Percentiles rank a stretch among this genome's conserved stretches.
Evolutionary conservation across 2,797 vertebrate species (phyloP).

Genomic region (Schizopygopsis malacanthus): DNA sequence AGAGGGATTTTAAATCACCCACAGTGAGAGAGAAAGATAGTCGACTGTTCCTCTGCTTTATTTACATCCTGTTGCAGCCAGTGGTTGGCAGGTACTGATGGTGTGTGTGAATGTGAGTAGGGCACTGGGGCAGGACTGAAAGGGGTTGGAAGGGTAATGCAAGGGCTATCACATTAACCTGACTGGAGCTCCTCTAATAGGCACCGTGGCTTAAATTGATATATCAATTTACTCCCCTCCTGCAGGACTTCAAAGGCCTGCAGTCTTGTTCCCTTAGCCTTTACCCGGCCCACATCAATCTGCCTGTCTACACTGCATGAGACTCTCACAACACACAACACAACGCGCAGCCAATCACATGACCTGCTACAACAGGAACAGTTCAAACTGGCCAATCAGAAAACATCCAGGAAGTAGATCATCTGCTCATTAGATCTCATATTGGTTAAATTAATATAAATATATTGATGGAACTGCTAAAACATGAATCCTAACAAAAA

Average conservation of each 20-base stretch:
- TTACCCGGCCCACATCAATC: slow-evolving; percentile 94
- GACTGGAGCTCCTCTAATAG: slow-evolving; percentile 82
- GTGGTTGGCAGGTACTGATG: slow-evolving; percentile 77
- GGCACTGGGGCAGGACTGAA: slow-evolving; percentile 71
- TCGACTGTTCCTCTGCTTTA: slow-evolving; percentile 66
- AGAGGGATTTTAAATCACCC: slow-evolving; percentile 75
- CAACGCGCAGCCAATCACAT: slow-evolving; percentile 68
- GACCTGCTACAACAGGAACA: slow-evolving; percentile 41
- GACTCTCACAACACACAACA: slow-evolving; percentile 72
- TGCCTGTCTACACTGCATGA: slow-evolving; percentile 83
- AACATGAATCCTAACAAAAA: background rate
- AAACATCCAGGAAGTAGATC: background rate
- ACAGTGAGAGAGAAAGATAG: slow-evolving; percentile 65
- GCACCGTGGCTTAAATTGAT: slow-evolving; percentile 89
- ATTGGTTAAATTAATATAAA: background rate
- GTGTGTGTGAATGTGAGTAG: slow-evolving; percentile 48
- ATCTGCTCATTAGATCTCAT: background rate
- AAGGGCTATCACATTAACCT: slow-evolving; percentile 84
- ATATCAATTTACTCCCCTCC: slow-evolving; percentile 95
- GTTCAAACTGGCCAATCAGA: slow-evolving; percentile 52
- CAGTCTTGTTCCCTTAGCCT: slow-evolving; percentile 82
- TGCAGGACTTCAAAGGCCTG: slow-evolving; percentile 92
- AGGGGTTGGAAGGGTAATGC: slow-evolving; percentile 76
- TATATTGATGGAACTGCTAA: background rate
- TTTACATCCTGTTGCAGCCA: slow-evolving; percentile 70